phyloP scores from a whole-genome alignment of 2,113 vertebrate species.

The Leucosticte australis region DNA sequence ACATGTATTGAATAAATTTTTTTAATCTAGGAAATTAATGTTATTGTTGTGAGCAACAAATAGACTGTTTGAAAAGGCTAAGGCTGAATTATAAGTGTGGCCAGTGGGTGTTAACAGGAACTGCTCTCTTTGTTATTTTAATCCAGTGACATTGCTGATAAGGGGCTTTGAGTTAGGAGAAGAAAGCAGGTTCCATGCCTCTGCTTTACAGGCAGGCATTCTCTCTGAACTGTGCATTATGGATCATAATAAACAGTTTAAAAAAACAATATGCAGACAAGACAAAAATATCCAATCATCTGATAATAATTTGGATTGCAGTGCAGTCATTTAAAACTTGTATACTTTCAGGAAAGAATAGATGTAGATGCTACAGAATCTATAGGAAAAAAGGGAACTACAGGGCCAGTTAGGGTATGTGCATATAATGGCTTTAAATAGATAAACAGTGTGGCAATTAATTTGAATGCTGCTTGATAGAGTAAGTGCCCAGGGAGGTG shows the following conservation, averaged over 20 bases:
- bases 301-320: not conserved
- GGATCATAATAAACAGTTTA: not conserved
- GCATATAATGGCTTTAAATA: not conserved
- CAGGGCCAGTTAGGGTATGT: not conserved
- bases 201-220: not conserved
- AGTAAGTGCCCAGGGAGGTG: not conserved
- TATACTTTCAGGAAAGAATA: not conserved
- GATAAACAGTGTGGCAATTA: not conserved
- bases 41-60: not conserved
- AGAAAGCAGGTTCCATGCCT: not conserved
- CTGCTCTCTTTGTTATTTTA: slow-evolving; percentile 24
- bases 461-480: not conserved
- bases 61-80: not conserved
- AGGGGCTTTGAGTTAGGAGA: not conserved
- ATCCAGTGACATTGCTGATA: not conserved
- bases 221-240: not conserved
- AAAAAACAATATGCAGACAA: not conserved
- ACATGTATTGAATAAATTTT: not conserved
- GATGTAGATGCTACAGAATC: not conserved
- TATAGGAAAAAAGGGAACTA: not conserved
- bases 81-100: not conserved
- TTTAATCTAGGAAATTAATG: not conserved
- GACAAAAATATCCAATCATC: not conserved
- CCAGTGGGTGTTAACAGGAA: not conserved
- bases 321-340: not conserved